Base-by-base conservation (phyloP, 2,888 invertebrate genomes). In the Gasteruption jaculator region DNA sequence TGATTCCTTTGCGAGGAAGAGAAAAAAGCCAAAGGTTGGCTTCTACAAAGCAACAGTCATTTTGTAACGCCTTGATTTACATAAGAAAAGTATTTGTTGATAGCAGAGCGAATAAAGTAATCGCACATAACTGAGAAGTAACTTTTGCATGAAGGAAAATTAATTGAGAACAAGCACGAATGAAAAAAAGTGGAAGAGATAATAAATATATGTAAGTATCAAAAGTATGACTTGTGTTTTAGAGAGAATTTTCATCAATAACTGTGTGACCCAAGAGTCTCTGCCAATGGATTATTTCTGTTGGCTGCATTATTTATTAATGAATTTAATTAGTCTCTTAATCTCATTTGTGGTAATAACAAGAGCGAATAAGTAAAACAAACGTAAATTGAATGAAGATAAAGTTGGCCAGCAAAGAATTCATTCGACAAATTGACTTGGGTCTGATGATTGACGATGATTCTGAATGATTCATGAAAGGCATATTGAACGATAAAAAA, bases 401-500 rank as follows among this genome's bases (percentile, higher is more conserved):
- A 33, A 31, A 32, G 11, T 15, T 37, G 21, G 29, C 22, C 30
- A 36, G 19, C 20, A 30, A 8, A 27, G 20, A 8, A 26, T 25
- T 14, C 42, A 46, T 52, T 43, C 44, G 46, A 56, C 63, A 58
- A 59, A 63, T 62, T 60, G 55, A 53, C 63, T 59, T 58, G 54
- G 60, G 53, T 40, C 52, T 55, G 51, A 56, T 56, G 58, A 57
- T 58, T 52, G 59, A 56, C 59, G 52, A 56, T 60, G 48, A 54
- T 55, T 49, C n/a, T 53, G 49, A 45, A 56, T 60, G 57, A 59
- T 56, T 59, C 50, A 59, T 63, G 58, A 57, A 55, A 60, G 57
- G 63, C 56, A 67, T 63, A 63, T 60, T 54, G 61, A 63, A 63
- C 57, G 61, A 61, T 61, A 56, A 59, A 52, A 57, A 58, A 56